phyloP scores from a whole-genome alignment of 2,888 invertebrate genomes.

The Julus scandinavius region DNA sequence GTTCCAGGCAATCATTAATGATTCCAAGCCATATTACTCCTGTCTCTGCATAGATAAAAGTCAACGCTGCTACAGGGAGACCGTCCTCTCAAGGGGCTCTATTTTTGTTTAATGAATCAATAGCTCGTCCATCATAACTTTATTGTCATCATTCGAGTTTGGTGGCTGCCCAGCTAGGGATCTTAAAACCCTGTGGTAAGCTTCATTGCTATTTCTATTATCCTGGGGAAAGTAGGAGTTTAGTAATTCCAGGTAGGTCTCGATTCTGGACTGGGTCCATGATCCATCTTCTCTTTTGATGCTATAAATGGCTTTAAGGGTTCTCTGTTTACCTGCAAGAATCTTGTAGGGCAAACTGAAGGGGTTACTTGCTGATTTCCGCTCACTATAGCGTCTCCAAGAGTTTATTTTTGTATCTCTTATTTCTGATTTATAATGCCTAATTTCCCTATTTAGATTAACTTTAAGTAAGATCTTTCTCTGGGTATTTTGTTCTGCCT shows the following conservation, averaged over 20 bases:
- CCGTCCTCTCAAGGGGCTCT: neutral
- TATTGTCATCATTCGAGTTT: neutral
- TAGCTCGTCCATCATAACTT: neutral
- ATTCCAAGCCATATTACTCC: neutral
- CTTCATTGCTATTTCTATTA: neutral
- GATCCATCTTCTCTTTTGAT: neutral
- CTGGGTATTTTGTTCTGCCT: too few species aligned
- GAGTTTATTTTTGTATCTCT: too few species aligned
- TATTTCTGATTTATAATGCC: too few species aligned
- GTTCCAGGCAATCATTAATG: neutral
- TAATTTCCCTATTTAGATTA: too few species aligned
- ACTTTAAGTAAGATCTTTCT: too few species aligned
- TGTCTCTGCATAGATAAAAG: too few species aligned
- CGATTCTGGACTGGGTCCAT: neutral
- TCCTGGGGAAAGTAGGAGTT: neutral
- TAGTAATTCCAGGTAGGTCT: neutral
- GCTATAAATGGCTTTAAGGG: neutral
- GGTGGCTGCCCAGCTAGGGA: accelerated
- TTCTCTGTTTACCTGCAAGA: too few species aligned
- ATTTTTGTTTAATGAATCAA: neutral
- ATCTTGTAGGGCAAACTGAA: too few species aligned
- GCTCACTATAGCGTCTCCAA: too few species aligned
- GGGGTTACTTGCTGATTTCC: too few species aligned
- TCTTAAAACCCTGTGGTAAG: neutral
- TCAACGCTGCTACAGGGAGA: neutral